Evolutionary conservation across 2,113 vertebrate species (phyloP).

Genomic region (Ammodramus savannarum): DNA sequence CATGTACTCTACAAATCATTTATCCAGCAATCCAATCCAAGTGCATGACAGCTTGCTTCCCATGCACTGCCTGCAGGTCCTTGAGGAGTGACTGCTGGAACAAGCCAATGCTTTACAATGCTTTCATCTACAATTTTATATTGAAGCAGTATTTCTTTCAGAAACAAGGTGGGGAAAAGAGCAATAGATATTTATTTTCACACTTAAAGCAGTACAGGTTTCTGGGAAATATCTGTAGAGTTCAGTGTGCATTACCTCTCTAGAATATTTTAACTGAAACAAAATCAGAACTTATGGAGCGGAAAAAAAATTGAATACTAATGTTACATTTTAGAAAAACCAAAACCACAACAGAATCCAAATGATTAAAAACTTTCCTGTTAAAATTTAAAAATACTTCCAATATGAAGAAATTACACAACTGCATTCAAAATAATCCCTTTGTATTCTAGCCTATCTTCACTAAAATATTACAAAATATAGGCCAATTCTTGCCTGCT

Average conservation of each 20-base stretch:
- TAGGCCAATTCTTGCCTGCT: not conserved
- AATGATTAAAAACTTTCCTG: not conserved
- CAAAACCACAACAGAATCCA: not conserved
- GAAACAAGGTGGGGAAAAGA: not conserved
- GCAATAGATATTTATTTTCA: not conserved
- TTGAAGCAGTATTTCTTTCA: not conserved
- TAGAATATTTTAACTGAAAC: not conserved
- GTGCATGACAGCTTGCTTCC: not conserved
- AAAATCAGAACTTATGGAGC: not conserved
- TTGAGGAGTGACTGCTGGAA: not conserved
- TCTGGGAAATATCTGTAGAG: not conserved
- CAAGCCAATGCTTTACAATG: not conserved
- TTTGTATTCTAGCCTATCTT: not conserved
- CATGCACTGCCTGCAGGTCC: not conserved
- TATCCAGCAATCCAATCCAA: not conserved
- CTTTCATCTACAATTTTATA: not conserved
- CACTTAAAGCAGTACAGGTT: not conserved
- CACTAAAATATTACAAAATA: not conserved
- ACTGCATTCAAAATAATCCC: not conserved
- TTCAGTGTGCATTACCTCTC: not conserved
- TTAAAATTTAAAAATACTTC: not conserved
- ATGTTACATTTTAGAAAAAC: not conserved
- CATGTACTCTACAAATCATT: not conserved
- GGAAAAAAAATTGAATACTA: not conserved
- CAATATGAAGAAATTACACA: not conserved